Conservation (phyloP, 2,888 invertebrate species). For the Lypha dubia region DNA sequence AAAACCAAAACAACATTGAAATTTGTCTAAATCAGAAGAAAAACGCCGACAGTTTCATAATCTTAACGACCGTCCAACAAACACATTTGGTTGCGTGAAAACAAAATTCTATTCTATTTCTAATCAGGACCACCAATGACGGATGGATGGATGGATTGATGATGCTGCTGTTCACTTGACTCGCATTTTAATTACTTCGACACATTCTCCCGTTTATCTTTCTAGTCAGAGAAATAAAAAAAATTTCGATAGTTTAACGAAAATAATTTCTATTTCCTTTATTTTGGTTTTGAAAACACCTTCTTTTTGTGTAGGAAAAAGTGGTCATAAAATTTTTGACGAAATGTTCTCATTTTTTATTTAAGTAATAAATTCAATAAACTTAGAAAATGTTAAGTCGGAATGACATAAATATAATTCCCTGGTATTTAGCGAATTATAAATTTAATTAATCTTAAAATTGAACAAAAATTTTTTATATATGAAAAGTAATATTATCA, state of each 20-base stretch:
- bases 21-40: slow-evolving; percentile 41
- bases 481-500: too few relatives aligned
- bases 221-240: slow-evolving; percentile 12
- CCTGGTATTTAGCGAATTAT: neutral
- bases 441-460: too few relatives aligned
- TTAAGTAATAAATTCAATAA: neutral
- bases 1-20: slow-evolving; percentile 19
- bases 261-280: slow-evolving; percentile 14
- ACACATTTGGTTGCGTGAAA: slow-evolving; percentile 54
- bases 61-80: slow-evolving; percentile 56
- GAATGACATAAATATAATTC: neutral
- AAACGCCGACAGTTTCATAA: slow-evolving; percentile 53
- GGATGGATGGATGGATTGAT: slow-evolving; percentile 19
- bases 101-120: slow-evolving; percentile 40
- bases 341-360: slow-evolving; percentile 9
- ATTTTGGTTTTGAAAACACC: neutral
- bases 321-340: slow-evolving; percentile 10
- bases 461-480: too few relatives aligned
- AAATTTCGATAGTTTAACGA: neutral
- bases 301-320: neutral
- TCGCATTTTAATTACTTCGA: slow-evolving; percentile 49
- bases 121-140: slow-evolving; percentile 56
- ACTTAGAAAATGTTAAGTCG: neutral
- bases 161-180: slow-evolving; percentile 34
- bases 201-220: slow-evolving; percentile 47